These are phyloP conservation scores for Anorthoa munda DNA, from an alignment of 2,888 invertebrate genomes.

Conservation along the genomic window DNA sequence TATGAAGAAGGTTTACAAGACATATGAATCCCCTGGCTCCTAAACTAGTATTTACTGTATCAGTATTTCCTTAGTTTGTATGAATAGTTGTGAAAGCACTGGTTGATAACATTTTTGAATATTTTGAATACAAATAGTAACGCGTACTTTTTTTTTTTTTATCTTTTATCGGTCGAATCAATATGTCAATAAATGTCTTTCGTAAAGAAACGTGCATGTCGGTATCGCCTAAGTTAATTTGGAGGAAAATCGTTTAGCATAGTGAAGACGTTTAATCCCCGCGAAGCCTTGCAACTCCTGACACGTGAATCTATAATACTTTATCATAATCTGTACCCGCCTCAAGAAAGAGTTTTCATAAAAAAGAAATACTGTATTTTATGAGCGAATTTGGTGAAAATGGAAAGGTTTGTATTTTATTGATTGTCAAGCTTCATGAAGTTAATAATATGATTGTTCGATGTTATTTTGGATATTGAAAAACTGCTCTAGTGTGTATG, in stretches of 20 bases:
- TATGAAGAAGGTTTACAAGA: not conserved
- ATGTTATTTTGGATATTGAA: not conserved
- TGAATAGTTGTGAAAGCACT: not conserved
- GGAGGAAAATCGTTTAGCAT: slow-evolving; percentile 35
- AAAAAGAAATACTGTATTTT: not conserved
- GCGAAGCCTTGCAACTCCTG: slow-evolving; percentile 50
- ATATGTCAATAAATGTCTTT: slow-evolving; percentile 21
- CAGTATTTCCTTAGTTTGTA: not conserved
- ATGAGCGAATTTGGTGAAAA: slow-evolving; percentile 1
- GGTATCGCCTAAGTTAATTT: slow-evolving; percentile 32
- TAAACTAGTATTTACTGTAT: not conserved
- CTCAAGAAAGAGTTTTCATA: not conserved
- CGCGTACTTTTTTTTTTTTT: not conserved
- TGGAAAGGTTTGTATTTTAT: not conserved
- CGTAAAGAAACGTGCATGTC: slow-evolving; percentile 31
- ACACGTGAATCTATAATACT: slow-evolving; percentile 48
- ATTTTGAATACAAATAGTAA: too few relatives aligned
- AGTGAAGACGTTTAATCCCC: slow-evolving; percentile 50
- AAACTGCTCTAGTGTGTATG: not conserved
- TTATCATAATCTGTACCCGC: slow-evolving; percentile 34
- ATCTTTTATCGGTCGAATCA: slow-evolving; percentile 1
- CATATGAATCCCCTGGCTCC: not conserved
- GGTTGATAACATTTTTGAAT: not conserved
- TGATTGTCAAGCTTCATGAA: not conserved
- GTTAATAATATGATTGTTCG: not conserved